Conservation (phyloP, 2,113 vertebrate genomes). For the Microtus ochrogaster region DNA sequence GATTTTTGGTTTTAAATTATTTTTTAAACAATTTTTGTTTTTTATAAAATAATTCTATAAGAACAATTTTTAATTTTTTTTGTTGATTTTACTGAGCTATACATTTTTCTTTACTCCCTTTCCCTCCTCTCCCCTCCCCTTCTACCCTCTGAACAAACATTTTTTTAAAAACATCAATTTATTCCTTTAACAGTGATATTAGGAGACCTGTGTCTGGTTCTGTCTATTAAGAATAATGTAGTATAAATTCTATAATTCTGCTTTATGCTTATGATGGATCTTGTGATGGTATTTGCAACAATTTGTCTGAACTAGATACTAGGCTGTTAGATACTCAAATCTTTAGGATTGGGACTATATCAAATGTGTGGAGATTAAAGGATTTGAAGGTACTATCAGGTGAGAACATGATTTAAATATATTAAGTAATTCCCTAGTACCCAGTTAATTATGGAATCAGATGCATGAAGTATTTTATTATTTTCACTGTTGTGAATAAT, state of each 20-base stretch:
- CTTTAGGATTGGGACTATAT: not conserved
- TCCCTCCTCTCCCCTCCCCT: accelerated
- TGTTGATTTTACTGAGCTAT: too few relatives aligned
- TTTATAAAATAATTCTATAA: not conserved
- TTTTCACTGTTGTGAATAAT: not conserved
- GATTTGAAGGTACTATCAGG: not conserved
- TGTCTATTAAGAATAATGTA: not conserved
- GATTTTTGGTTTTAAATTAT: not conserved
- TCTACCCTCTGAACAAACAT: too few relatives aligned
- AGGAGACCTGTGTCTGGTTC: not conserved
- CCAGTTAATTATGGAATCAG: not conserved
- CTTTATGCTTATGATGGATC: not conserved
- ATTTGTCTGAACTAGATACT: not conserved
- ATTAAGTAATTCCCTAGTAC: not conserved
- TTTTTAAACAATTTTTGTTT: not conserved
- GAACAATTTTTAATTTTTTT: too few relatives aligned
- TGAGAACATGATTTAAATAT: not conserved
- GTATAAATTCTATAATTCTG: not conserved
- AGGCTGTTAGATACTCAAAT: not conserved
- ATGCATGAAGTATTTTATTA: not conserved
- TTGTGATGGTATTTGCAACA: not conserved
- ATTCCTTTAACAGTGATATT: not conserved
- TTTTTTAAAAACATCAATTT: not conserved
- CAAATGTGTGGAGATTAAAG: not conserved
- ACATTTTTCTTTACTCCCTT: too few relatives aligned